Percentiles rank a stretch among this genome's conserved stretches.
phyloP scores from a whole-genome alignment of 2,888 invertebrate species.

The Xestoiulus laeticollis region DNA sequence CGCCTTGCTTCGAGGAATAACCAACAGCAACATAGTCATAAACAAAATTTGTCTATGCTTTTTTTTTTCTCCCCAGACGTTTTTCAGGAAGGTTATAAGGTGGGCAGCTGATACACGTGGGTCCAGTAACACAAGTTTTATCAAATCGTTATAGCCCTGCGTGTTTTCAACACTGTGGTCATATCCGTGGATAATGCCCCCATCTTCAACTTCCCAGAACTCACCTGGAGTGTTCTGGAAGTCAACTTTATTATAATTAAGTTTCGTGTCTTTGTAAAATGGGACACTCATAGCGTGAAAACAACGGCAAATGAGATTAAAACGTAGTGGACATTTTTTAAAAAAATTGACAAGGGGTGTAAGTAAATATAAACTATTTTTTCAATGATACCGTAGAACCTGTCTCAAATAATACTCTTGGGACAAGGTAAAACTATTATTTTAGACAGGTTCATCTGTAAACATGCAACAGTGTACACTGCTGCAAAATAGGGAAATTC shows the following conservation, averaged over 20 bases:
- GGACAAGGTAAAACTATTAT: too few relatives aligned
- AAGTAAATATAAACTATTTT: too few relatives aligned
- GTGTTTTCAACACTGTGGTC: background rate
- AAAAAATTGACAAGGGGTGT: too few relatives aligned
- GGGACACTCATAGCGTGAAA: background rate
- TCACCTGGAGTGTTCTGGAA: background rate
- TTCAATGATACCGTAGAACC: too few relatives aligned
- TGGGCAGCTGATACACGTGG: background rate
- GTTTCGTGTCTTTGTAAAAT: background rate
- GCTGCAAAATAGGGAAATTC: too few relatives aligned
- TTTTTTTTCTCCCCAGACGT: background rate
- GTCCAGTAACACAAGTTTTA: too few relatives aligned
- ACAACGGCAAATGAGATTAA: too few relatives aligned
- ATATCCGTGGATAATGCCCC: background rate
- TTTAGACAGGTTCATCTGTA: too few relatives aligned
- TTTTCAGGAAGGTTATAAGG: background rate
- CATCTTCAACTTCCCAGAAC: background rate
- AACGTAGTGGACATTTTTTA: too few relatives aligned
- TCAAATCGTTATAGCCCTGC: too few relatives aligned
- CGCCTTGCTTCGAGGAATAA: background rate
- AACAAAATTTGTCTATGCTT: background rate
- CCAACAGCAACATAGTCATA: background rate
- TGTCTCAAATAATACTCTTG: too few relatives aligned
- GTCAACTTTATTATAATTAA: background rate
- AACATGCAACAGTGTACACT: too few relatives aligned